Evolutionary conservation across 2,797 vertebrate species (phyloP), one percentile per base, ranked within the genome.

Genomic region (Pachyuromys duprasi): DNA sequence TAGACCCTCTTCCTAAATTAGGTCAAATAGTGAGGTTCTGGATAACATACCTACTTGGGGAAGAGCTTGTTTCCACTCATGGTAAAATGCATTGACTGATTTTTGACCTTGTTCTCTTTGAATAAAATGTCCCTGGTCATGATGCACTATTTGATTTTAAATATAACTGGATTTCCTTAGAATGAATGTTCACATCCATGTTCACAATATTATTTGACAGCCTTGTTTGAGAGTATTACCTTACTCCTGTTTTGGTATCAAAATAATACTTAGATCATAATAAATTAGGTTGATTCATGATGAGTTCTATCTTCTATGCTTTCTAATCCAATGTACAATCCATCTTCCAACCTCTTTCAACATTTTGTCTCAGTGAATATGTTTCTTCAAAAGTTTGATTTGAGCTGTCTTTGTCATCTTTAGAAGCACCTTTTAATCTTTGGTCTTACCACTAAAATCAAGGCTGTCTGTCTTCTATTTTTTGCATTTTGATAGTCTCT

Each of bases 41-140:
- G 5, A 36, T 81, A 1, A 36, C 8, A 62, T 11, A 17, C 2
- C 15, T 67, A 36, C 3, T 45, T 0, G 3, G 0, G 20, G 9
- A 53, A 60, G 9, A 79, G 1, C 14, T 53, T 36, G 8, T 18
- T 22, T 20, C 3, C 5, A 42, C 5, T 14, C 9, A 60, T 3
- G 4, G 4, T 24, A 36, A 57, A 57, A 80, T 60, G 9, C 4
- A 60, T 22, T 86, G 13, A 36, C 3, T 60, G 0, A 55, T 78
- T 92, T 91, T 55, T 28, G 57, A 15, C 0, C 12, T 63, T 39
- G 26, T 53, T 53, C 39, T 84, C 12, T 69, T 24, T 53, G 8
- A 57, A 74, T 28, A 83, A 18, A 83, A 62, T n/a, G 9, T 33
- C 7, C 24, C 39, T 75, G 55, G 17, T 57, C 55, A 18, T 65